Evolutionary conservation across 1,140 invertebrate genomes (phyloP).

Genomic region (Cataglyphis hispanica): DNA sequence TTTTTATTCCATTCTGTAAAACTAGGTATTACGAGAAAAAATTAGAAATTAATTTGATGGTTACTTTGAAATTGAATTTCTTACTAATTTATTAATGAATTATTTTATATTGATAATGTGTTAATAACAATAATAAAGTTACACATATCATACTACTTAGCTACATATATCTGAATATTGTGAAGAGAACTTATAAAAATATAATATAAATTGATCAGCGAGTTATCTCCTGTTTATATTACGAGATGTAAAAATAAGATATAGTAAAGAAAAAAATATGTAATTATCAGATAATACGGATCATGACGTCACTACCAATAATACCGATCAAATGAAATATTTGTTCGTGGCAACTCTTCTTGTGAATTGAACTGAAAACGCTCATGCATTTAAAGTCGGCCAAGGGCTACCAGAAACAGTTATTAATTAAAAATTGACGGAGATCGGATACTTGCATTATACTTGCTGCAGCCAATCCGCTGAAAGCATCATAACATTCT

Average conservation of each 20-base stretch:
- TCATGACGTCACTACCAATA: neutral
- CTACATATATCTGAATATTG: neutral
- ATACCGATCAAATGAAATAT: neutral
- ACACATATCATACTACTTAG: too few relatives aligned
- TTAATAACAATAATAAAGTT: neutral
- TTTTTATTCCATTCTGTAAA: neutral
- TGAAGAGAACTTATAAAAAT: neutral
- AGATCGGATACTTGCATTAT: neutral
- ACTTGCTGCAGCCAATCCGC: neutral
- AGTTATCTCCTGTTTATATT: neutral
- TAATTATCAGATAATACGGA: neutral
- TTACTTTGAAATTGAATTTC: neutral
- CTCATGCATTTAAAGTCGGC: conserved; percentile 23
- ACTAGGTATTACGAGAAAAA: neutral
- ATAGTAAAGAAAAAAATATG: neutral
- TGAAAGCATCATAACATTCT: conserved; percentile 7
- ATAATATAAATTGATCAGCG: neutral
- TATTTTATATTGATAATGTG: neutral
- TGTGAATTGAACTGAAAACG: neutral
- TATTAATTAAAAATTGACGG: conserved; percentile 42
- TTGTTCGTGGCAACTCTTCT: neutral
- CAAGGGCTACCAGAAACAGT: conserved; percentile 24
- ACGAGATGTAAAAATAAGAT: conserved; percentile 10
- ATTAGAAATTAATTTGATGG: neutral
- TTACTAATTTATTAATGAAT: neutral